Percentiles rank a stretch among this genome's conserved stretches.
Conservation (phyloP, 2,797 vertebrate genomes). For the Hozukius guyotensis region DNA sequence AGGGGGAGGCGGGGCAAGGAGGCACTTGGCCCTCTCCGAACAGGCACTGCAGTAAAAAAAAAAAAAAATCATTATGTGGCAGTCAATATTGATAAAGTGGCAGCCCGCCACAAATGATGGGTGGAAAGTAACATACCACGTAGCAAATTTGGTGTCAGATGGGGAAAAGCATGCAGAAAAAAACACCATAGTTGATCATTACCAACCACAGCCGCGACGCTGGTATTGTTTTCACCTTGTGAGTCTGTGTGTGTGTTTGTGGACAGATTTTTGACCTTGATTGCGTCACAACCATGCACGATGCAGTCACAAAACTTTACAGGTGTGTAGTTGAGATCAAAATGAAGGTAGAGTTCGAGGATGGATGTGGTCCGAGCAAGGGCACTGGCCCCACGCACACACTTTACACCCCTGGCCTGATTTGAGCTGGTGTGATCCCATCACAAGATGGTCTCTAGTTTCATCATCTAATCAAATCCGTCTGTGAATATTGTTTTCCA, state of each 20-base stretch:
- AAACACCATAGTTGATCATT: constrained; percentile 18
- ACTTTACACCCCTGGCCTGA: neutral
- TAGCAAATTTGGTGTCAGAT: neutral
- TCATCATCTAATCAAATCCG: constrained; percentile 55
- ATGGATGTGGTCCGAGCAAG: no score
- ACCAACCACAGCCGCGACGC: neutral
- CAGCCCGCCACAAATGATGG: neutral
- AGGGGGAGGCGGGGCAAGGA: neutral
- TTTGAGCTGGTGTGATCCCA: neutral
- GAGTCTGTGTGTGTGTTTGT: no score
- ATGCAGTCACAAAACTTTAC: no score
- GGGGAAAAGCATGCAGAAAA: neutral
- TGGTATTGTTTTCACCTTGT: no score
- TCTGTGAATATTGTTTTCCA: constrained; percentile 21
- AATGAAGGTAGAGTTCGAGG: no score
- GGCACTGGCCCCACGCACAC: no score
- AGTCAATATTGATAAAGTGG: neutral
- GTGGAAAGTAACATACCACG: neutral
- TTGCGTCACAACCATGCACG: no score
- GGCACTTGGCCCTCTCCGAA: neutral
- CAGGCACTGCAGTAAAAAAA: no score
- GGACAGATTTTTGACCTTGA: no score
- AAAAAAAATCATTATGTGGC: neutral
- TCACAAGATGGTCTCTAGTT: neutral
- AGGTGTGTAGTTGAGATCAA: no score